Evolutionary conservation across 2,113 vertebrate species (phyloP).

Genomic region (Acrocephalus arundinaceus): DNA sequence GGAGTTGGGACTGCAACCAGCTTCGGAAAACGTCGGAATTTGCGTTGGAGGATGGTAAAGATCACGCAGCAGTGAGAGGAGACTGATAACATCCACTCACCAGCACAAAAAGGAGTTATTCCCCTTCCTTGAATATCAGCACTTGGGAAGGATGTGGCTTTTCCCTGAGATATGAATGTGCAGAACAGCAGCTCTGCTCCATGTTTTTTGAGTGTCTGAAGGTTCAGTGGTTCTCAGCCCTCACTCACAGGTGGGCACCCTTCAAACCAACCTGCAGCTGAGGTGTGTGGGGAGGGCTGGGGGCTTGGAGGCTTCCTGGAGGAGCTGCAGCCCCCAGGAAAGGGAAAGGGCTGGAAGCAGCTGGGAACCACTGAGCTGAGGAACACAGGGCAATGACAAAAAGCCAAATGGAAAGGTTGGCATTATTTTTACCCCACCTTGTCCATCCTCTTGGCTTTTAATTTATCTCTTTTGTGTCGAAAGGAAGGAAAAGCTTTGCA

Average conservation of each 20-base stretch:
- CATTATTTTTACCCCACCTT: not conserved
- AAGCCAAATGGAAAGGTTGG: not conserved
- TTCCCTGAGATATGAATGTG: rapidly evolving
- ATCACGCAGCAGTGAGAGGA: not conserved
- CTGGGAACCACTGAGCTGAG: not conserved
- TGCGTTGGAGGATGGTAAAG: not conserved
- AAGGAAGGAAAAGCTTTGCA: not conserved
- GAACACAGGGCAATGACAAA: not conserved
- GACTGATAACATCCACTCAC: not conserved
- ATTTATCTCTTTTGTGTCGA: not conserved
- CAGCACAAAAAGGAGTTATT: not conserved
- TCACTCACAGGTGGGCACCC: not conserved
- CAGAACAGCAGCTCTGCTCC: not conserved
- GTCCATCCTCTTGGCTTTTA: not conserved
- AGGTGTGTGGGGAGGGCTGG: not conserved
- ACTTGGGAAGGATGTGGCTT: not conserved
- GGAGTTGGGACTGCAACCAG: not conserved
- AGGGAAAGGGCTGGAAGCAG: not conserved
- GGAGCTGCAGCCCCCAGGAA: not conserved
- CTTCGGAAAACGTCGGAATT: not conserved
- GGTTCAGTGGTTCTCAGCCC: not conserved
- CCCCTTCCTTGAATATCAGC: not conserved
- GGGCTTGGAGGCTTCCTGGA: not conserved
- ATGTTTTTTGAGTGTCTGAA: rapidly evolving
- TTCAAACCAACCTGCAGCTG: not conserved